phyloP scores from a whole-genome alignment of 2,888 invertebrate species.

The Hydrotaea diabolus region DNA sequence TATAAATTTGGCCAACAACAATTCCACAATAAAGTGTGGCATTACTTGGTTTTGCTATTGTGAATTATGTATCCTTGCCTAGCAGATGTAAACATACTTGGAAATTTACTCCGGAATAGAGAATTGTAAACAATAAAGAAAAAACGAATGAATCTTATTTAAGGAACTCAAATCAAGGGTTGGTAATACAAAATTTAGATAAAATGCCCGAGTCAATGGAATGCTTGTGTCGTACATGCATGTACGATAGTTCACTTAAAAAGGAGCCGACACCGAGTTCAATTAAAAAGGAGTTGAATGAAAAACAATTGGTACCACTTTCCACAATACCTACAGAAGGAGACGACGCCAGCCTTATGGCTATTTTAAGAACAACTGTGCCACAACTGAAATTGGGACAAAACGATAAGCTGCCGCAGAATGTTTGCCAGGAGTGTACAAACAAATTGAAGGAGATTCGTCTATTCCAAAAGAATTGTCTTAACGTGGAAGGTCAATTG shows the following conservation, averaged over 20 bases:
- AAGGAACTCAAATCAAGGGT: too few relatives aligned
- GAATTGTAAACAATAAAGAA: too few relatives aligned
- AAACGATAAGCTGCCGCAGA: conserved; percentile 44
- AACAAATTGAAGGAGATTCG: conserved; percentile 43
- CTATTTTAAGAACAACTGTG: conserved; percentile 23
- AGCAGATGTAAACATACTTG: too few relatives aligned
- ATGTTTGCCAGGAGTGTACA: conserved; percentile 37
- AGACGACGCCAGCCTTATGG: neutral
- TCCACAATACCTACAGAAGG: too few relatives aligned
- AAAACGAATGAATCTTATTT: too few relatives aligned
- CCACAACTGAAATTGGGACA: conserved; percentile 50
- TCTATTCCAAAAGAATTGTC: conserved; percentile 48
- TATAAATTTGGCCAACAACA: too few relatives aligned
- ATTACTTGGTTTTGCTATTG: too few relatives aligned
- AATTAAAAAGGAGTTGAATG: conserved; percentile 37
- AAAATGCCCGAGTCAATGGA: conserved; percentile 39
- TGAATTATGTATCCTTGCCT: too few relatives aligned
- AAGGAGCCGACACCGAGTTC: neutral
- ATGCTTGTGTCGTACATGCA: conserved; percentile 56
- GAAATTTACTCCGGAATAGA: too few relatives aligned
- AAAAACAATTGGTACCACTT: conserved; percentile 45
- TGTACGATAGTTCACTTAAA: conserved; percentile 11
- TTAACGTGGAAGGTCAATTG: conserved; percentile 42
- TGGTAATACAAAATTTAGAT: neutral
- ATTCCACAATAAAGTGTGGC: too few relatives aligned